Percentiles rank a stretch among this genome's conserved stretches.
These are phyloP conservation scores for Eleginops maclovinus DNA, from an alignment of 2,113 vertebrate genomes.

Conservation along the genomic window DNA sequence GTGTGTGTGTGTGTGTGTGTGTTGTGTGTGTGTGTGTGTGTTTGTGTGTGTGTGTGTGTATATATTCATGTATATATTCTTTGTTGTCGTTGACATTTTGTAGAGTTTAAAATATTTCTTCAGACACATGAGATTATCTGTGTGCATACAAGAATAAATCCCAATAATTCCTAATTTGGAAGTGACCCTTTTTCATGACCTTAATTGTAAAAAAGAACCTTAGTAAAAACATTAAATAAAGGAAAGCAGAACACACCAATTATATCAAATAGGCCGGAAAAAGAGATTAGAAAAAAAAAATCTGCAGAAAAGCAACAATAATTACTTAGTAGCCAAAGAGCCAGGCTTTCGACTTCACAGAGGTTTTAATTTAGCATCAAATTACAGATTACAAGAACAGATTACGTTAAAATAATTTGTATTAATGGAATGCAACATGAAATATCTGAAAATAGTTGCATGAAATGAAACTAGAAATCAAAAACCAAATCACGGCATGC, in stretches of 20 bases:
- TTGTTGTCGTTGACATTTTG: too few relatives aligned
- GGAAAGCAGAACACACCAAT: slow-evolving; percentile 13
- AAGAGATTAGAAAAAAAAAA: neutral
- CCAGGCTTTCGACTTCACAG: neutral
- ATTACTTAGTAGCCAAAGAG: neutral
- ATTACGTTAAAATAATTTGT: slow-evolving; percentile 1
- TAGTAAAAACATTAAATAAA: neutral
- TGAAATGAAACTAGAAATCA: neutral
- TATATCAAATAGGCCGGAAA: neutral
- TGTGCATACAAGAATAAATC: neutral
- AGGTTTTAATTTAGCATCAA: slow-evolving; percentile 16
- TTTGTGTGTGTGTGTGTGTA: too few relatives aligned
- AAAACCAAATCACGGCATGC: neutral
- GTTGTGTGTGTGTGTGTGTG: too few relatives aligned
- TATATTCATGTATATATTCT: too few relatives aligned
- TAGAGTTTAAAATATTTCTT: neutral
- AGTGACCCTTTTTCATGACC: neutral
- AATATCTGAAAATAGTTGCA: neutral
- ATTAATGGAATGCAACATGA: neutral
- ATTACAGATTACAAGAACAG: neutral
- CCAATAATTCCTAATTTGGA: neutral
- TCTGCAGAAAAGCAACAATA: neutral
- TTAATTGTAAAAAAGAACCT: neutral
- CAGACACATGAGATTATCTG: neutral
- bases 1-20: too few relatives aligned